Evolutionary conservation across 2,113 vertebrate species (phyloP).

Genomic region (Sapajus apella): DNA sequence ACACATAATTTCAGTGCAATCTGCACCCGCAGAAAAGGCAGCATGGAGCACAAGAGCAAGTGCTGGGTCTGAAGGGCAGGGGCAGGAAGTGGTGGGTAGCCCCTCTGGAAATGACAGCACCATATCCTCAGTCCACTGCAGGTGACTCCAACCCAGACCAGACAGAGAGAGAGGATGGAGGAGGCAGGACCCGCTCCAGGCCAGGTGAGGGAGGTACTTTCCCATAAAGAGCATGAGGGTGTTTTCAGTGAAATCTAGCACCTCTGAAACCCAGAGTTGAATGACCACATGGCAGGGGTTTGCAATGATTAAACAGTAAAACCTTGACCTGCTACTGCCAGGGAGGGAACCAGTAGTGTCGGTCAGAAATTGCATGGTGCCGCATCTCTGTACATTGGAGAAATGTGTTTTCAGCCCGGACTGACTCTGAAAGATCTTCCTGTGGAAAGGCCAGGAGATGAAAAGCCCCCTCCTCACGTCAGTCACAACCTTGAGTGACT

Average conservation of each 20-base stretch:
- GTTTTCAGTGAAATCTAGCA: neutral
- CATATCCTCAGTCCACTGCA: rapidly evolving
- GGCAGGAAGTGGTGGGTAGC: neutral
- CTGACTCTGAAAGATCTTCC: neutral
- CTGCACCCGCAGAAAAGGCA: neutral
- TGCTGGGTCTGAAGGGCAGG: neutral
- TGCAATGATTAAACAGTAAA: neutral
- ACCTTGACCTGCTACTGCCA: neutral
- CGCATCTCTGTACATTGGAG: neutral
- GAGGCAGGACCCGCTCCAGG: neutral
- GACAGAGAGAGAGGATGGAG: neutral
- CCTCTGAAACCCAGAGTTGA: neutral
- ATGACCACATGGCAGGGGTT: neutral
- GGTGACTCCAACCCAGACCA: neutral
- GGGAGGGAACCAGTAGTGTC: neutral
- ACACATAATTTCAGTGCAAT: neutral
- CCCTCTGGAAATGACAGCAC: neutral
- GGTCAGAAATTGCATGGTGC: neutral
- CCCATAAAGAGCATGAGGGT: neutral
- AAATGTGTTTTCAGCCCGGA: neutral
- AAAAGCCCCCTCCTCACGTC: rapidly evolving
- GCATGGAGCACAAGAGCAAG: neutral
- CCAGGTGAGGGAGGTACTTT: neutral
- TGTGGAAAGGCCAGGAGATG: conserved; percentile 27
- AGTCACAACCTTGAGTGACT: neutral